phyloP scores from a whole-genome alignment of 2,113 vertebrate species.

The Vicugna pacos region DNA sequence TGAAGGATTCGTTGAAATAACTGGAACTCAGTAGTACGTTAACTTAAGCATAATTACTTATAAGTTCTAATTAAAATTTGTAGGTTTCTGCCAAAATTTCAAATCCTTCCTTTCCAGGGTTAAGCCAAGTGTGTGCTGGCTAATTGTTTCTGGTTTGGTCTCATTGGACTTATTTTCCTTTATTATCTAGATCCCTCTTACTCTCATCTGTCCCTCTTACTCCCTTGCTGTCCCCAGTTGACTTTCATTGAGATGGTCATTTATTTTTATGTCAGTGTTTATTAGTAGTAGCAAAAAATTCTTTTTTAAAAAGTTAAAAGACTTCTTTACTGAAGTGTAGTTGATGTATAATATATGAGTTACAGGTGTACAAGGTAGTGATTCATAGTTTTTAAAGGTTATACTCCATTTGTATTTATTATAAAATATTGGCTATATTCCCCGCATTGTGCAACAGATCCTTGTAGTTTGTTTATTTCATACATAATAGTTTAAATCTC shows the following conservation, averaged over 20 bases:
- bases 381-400: neutral
- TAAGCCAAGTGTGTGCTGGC: neutral
- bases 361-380: neutral
- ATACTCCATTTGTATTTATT: neutral
- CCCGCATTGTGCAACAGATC: neutral
- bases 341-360: neutral
- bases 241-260: neutral
- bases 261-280: neutral
- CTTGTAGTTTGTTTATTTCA: neutral
- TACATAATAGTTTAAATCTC: neutral
- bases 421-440: neutral
- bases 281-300: neutral
- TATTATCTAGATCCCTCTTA: neutral
- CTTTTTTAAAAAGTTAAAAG: neutral
- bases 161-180: neutral
- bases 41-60: neutral
- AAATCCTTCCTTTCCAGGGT: neutral
- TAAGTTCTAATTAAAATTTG: constrained; percentile 29
- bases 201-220: neutral
- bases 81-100: neutral
- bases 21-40: neutral
- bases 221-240: neutral
- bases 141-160: neutral
- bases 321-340: neutral
- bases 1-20: neutral